These are phyloP conservation scores for Calephelis virginiensis DNA, from an alignment of 1,140 invertebrate species.

Conservation along the genomic window DNA sequence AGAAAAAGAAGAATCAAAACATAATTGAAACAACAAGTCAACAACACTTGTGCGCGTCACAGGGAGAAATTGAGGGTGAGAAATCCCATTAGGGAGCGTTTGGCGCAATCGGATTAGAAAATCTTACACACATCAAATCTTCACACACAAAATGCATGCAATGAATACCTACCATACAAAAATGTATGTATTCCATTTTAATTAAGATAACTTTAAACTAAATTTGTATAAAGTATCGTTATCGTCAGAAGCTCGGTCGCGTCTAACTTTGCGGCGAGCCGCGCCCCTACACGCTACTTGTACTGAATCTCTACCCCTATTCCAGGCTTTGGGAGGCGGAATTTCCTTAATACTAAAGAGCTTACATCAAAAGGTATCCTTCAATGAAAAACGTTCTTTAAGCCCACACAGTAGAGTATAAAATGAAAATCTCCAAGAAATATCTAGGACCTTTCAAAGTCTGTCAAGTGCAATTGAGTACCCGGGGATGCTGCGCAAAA, in stretches of 20 bases:
- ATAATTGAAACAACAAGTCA: constrained; percentile 69
- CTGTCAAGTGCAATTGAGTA: constrained; percentile 62
- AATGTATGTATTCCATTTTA: constrained; percentile 9
- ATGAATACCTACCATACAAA: constrained; percentile 10
- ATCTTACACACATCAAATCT: constrained; percentile 24
- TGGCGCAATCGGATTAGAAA: constrained; percentile 61
- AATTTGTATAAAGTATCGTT: constrained; percentile 61
- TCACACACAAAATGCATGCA: constrained; percentile 37
- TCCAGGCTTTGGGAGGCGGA: constrained; percentile 71
- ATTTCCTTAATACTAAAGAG: constrained; percentile 30
- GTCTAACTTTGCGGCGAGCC: constrained; percentile 78
- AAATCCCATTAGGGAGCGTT: constrained; percentile 56
- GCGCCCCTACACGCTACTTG: constrained; percentile 77
- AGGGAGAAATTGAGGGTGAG: constrained; percentile 44
- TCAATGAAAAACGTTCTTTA: constrained; percentile 35
- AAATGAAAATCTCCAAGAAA: constrained; percentile 18
- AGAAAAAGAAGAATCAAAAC: constrained; percentile 44
- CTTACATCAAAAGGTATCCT: constrained; percentile 31
- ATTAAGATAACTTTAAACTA: constrained; percentile 40
- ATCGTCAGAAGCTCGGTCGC: constrained; percentile 68
- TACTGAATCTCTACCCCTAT: constrained; percentile 79
- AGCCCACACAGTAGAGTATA: constrained; percentile 26
- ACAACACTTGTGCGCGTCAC: constrained; percentile 65
- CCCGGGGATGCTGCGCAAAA: constrained; percentile 79
- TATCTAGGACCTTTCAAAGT: constrained; percentile 54